Evolutionary conservation across 2,888 invertebrate genomes (phyloP).

Genomic region (Bhutanitis thaidina): DNA sequence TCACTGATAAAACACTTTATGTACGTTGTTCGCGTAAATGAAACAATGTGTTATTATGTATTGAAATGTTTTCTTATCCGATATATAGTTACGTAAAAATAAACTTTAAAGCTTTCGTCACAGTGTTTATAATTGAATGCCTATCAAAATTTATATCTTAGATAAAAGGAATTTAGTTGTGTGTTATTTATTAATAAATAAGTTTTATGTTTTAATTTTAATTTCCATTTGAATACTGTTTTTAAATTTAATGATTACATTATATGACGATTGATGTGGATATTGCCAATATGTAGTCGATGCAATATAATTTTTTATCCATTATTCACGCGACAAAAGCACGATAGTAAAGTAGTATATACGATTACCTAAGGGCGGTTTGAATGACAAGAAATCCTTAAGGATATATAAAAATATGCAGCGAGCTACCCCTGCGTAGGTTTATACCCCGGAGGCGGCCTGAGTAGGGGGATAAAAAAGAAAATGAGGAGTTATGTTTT

Average conservation of each 20-base stretch:
- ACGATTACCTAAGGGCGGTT: constrained; percentile 35
- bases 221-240: too few species aligned
- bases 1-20: constrained; percentile 76
- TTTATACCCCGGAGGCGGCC: constrained; percentile 57
- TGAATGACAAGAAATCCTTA: constrained; percentile 46
- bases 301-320: too few species aligned
- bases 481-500: constrained; percentile 80
- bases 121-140: constrained; percentile 14
- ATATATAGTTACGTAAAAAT: constrained; percentile 21
- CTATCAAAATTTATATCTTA: not conserved
- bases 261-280: too few species aligned
- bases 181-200: not conserved
- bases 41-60: constrained; percentile 69
- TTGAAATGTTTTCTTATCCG: constrained; percentile 39
- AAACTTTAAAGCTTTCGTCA: constrained; percentile 22
- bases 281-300: too few species aligned
- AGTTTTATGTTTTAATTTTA: too few species aligned
- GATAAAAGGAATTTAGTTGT: too few species aligned
- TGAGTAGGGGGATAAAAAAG: constrained; percentile 75
- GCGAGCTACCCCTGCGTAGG: constrained; percentile 57
- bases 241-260: too few species aligned
- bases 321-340: too few species aligned
- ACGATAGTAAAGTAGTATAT: not conserved
- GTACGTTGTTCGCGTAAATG: constrained; percentile 68
- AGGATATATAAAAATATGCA: constrained; percentile 73